These are phyloP conservation scores for Taenaris catops DNA, from an alignment of 2,888 invertebrate species.

Conservation along the genomic window DNA sequence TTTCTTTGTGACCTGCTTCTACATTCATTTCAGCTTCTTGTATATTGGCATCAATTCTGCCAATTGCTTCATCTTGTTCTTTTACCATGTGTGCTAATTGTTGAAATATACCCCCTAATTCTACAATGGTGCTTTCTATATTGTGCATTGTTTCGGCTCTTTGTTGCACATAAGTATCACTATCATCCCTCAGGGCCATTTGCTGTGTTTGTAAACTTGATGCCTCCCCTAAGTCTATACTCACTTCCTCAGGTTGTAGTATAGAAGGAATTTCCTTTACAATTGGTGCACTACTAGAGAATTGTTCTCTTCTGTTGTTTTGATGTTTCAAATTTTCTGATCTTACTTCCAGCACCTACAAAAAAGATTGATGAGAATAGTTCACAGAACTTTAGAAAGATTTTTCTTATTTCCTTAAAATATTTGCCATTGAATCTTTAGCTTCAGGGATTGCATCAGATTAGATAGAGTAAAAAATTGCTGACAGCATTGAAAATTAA, in stretches of 20 bases:
- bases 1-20: constrained; percentile 98
- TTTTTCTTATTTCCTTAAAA: too few species aligned
- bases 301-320: constrained; percentile 95
- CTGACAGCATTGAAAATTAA: too few species aligned
- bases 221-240: constrained; percentile 90
- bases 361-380: background rate
- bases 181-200: constrained; percentile 89
- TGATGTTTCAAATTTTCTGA: constrained; percentile 99
- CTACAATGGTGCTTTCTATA: constrained; percentile 99
- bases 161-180: constrained; percentile 93
- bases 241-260: constrained; percentile 85
- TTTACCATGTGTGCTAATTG: constrained; percentile 98
- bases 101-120: constrained; percentile 98
- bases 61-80: constrained; percentile 98
- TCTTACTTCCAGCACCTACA: constrained; percentile 93
- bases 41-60: constrained; percentile 98
- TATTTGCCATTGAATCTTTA: too few species aligned
- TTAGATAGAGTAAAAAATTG: too few species aligned
- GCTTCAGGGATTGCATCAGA: too few species aligned
- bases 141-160: constrained; percentile 99
- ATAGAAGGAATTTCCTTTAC: constrained; percentile 64
- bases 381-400: too few species aligned
- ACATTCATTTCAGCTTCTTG: constrained; percentile 97
- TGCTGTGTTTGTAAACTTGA: constrained; percentile 80
- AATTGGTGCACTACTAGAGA: constrained; percentile 72